phyloP scores from a whole-genome alignment of 2,113 vertebrate genomes.

The Brienomyrus brachyistius region DNA sequence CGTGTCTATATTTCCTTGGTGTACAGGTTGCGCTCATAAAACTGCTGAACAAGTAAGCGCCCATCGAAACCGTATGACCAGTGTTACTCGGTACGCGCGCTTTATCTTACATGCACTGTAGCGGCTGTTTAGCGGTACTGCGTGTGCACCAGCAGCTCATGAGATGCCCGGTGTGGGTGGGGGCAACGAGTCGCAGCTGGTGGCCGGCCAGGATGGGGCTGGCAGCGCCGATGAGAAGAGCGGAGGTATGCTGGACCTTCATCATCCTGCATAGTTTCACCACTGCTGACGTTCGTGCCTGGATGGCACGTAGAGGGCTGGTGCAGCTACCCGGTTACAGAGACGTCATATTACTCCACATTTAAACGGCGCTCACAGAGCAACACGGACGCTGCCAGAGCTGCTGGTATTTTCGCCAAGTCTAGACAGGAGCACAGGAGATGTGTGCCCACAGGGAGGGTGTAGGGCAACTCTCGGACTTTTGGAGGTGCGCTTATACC shows the following conservation, averaged over 20 bases:
- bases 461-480: background rate
- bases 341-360: slow-evolving; percentile 7
- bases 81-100: background rate
- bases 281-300: background rate
- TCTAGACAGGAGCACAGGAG: slow-evolving; percentile 13
- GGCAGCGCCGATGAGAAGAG: background rate
- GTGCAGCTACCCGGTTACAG: slow-evolving; percentile 13
- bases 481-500: background rate
- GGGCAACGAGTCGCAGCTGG: background rate
- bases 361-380: slow-evolving; percentile 15
- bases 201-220: background rate
- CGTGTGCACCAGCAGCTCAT: background rate
- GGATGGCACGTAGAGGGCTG: background rate
- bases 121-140: background rate
- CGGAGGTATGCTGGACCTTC: background rate
- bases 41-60: background rate
- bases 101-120: background rate
- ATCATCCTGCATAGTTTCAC: background rate
- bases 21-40: background rate
- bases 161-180: background rate
- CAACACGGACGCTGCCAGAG: slow-evolving; percentile 6
- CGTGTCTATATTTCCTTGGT: background rate
- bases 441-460: slow-evolving; percentile 8
- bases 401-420: slow-evolving; percentile 16
- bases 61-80: background rate